These are phyloP conservation scores for Cavia aperea DNA, from an alignment of 2,113 vertebrate species.

Conservation along the genomic window DNA sequence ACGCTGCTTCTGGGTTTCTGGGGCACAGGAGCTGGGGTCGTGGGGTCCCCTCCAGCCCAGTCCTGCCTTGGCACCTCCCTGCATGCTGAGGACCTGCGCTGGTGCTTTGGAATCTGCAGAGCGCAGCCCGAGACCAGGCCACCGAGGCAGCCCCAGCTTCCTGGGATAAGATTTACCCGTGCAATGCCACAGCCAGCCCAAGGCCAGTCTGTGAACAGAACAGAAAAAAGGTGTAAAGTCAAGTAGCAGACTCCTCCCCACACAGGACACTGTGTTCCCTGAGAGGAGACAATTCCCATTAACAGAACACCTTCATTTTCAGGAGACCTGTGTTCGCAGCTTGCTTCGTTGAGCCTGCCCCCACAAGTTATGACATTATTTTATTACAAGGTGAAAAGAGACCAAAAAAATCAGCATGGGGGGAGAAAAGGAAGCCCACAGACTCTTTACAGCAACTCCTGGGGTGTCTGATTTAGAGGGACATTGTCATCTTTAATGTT, in stretches of 20 bases:
- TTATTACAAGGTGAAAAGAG: slow-evolving; percentile 60
- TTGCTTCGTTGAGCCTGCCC: slow-evolving; percentile 45
- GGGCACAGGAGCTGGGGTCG: not conserved
- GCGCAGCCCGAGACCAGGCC: not conserved
- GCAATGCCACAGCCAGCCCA: not conserved
- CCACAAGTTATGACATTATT: slow-evolving; percentile 51
- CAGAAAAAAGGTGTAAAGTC: slow-evolving; percentile 42
- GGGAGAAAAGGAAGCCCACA: not conserved
- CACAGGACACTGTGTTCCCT: not conserved
- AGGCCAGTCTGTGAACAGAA: not conserved
- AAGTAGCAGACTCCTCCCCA: slow-evolving; percentile 48
- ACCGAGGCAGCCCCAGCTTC: not conserved
- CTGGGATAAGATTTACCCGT: not conserved
- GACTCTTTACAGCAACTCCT: slow-evolving; percentile 46
- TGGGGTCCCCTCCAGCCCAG: not conserved
- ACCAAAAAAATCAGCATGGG: slow-evolving; percentile 14
- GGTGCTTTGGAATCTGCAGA: not conserved
- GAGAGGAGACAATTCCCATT: slow-evolving; percentile 55
- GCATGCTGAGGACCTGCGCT: not conserved
- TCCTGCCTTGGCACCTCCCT: not conserved
- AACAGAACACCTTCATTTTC: slow-evolving; percentile 61
- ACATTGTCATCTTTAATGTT: slow-evolving; percentile 65
- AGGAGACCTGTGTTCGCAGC: slow-evolving; percentile 55
- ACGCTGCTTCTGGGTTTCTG: not conserved
- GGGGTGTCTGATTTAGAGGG: slow-evolving; percentile 65